Percentiles rank a stretch among this genome's conserved stretches.
Conservation (phyloP, 2,888 invertebrate species). For the Zonitis immaculata region DNA sequence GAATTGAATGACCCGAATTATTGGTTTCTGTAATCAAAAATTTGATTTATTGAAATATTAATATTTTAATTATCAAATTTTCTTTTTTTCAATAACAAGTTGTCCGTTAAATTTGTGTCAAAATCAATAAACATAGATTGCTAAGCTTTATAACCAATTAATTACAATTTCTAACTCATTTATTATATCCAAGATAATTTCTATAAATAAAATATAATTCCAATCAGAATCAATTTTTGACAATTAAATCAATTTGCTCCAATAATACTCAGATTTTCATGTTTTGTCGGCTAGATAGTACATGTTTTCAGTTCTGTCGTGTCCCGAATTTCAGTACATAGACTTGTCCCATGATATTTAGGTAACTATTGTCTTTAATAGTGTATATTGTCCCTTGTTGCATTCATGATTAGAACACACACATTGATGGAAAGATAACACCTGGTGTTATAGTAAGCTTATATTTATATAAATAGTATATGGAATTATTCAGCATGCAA, state of each 20-base stretch:
- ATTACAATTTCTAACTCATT: neutral
- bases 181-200: neutral
- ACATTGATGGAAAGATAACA: slow-evolving; percentile 39
- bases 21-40: too few relatives aligned
- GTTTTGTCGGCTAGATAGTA: neutral
- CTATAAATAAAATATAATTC: neutral
- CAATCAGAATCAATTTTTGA: too few relatives aligned
- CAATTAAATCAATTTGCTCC: too few relatives aligned
- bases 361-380: slow-evolving; percentile 31
- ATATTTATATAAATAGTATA: too few relatives aligned
- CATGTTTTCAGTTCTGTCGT: neutral
- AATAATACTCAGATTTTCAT: too few relatives aligned
- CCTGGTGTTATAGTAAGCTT: too few relatives aligned
- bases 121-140: neutral
- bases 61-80: too few relatives aligned
- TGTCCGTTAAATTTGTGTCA: neutral
- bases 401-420: slow-evolving; percentile 40
- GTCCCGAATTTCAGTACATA: neutral
- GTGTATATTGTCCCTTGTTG: slow-evolving; percentile 33
- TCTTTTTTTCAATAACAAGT: too few relatives aligned
- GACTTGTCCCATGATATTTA: neutral
- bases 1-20: too few relatives aligned
- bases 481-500: slow-evolving; percentile 30
- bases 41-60: too few relatives aligned
- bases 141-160: neutral